phyloP scores from a whole-genome alignment of 2,888 invertebrate genomes.

The Steinernema carpocapsae region DNA sequence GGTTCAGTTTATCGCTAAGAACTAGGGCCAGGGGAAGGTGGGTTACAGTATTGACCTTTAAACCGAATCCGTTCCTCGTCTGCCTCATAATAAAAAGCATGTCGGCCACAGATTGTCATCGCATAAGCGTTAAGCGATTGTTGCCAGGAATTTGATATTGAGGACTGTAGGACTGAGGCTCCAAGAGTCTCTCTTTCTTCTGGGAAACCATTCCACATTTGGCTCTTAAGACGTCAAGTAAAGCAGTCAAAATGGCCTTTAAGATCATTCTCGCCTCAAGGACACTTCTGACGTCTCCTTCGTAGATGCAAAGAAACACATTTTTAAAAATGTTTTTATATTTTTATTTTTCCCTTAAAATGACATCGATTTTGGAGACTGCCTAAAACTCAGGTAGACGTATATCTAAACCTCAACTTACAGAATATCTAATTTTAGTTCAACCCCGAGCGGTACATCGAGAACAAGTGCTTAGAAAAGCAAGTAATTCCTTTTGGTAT shows the following conservation, averaged over 20 bases:
- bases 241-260: conserved; percentile 4
- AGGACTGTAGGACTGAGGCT: neutral
- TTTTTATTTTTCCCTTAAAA: too few species aligned
- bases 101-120: conserved; percentile 20
- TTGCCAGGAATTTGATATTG: neutral
- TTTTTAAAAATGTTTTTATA: too few species aligned
- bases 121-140: neutral
- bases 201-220: conserved; percentile 28
- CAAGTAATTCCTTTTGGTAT: conserved; percentile 24
- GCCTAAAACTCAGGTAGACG: neutral
- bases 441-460: conserved; percentile 10
- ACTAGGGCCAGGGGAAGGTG: neutral
- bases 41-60: neutral
- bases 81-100: conserved; percentile 6
- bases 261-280: conserved; percentile 13
- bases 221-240: neutral
- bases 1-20: too few species aligned
- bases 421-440: neutral
- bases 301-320: conserved; percentile 1
- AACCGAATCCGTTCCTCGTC: too few species aligned
- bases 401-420: neutral
- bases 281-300: conserved; percentile 1
- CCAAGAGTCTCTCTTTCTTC: conserved; percentile 31
- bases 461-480: neutral
- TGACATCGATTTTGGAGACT: too few species aligned